Base-by-base conservation (phyloP, 2,797 vertebrate species). In the Hemibagrus guttatus region DNA sequence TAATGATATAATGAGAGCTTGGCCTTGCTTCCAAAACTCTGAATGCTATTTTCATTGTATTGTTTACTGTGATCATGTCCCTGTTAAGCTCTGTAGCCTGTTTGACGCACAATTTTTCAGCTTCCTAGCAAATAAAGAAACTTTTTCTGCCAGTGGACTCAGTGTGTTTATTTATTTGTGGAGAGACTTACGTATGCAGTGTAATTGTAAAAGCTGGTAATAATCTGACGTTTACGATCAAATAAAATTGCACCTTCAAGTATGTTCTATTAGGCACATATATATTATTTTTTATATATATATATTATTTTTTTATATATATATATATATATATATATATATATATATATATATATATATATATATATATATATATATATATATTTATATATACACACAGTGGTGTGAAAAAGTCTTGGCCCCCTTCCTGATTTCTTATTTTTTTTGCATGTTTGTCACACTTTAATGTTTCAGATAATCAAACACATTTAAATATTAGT, bases 61-160 rank as follows among this genome's bases (percentile, higher is more conserved):
- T 79, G 54, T 79, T 39, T 78, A 58, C 52, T 78, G 19, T 58
- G 28, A 58, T 59, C 0, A 59, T 59, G 56, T 14, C 23, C 6
- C 19, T 79, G 13, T 23, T 21, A 79, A 58, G 54, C 54, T 56
- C 85, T 74, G 54, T 71, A 59, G 2, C 6, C 56, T 82, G 58
- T 56, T 31, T 11, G 59, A 58, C 49, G 81, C 81, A 87, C 81
- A 82, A 28, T 23, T 17, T 23, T 17, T 21, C 14, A 2, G 26
- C 75, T 75, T 63, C 49, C 21, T 16, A 28, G 39, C 12, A 14
- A 86, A 82, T 72, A 83, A 86, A 82, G 6, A 4, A 61, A 61
- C 4, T 78, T 76, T 87, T 87, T 83, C 46, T 75, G 75, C 11
- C 13, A 28, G 39, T 16, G 11, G 58, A 61, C 6, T 78, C 0